phyloP scores from a whole-genome alignment of 1,140 invertebrate genomes.

The Schlechtendalia chinensis region DNA sequence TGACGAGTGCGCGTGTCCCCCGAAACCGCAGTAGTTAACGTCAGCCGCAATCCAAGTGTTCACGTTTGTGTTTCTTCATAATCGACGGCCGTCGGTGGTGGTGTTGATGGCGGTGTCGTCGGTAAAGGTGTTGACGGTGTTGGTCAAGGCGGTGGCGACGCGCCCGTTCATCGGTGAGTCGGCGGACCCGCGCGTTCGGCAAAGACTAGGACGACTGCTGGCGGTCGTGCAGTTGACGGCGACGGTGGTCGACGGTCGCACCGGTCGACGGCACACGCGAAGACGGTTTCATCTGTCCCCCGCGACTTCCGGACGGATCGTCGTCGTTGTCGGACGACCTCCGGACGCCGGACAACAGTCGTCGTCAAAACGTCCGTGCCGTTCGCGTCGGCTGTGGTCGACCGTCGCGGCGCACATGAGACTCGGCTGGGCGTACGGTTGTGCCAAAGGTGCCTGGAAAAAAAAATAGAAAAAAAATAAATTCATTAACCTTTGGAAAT shows the following conservation, averaged over 20 bases:
- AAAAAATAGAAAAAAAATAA: neutral
- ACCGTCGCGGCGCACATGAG: neutral
- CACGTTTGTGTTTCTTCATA: conserved; percentile 48
- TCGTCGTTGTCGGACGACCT: neutral
- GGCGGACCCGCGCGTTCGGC: no score
- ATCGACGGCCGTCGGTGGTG: conserved; percentile 38
- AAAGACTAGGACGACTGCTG: no score
- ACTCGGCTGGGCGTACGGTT: neutral
- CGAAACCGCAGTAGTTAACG: conserved; percentile 30
- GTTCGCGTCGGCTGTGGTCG: neutral
- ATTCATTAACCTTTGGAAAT: no score
- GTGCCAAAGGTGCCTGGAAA: neutral
- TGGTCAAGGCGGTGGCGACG: no score
- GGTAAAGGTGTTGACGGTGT: neutral
- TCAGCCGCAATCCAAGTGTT: conserved; percentile 49
- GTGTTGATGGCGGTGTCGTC: neutral
- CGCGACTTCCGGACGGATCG: neutral
- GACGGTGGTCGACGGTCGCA: neutral
- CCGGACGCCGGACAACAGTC: no score
- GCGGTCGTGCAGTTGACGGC: no score
- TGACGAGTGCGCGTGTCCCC: neutral
- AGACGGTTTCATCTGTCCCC: conserved; percentile 32
- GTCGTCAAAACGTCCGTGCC: neutral
- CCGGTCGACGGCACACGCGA: neutral
- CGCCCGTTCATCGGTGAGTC: no score